Conservation (phyloP, 2,113 vertebrate genomes). For the Ginglymostoma cirratum region DNA sequence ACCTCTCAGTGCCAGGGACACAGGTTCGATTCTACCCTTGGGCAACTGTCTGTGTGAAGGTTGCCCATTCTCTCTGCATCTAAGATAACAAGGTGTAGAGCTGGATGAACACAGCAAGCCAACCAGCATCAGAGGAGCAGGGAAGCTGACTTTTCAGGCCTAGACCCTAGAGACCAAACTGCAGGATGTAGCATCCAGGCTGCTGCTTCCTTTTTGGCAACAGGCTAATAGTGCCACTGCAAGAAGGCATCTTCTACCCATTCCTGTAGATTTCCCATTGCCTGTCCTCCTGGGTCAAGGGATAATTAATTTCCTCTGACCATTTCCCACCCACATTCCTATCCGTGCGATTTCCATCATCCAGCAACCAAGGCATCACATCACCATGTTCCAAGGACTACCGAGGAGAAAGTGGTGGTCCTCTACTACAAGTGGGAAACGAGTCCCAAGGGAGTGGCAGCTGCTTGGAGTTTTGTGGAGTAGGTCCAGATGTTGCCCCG, state of each 20-base stretch:
- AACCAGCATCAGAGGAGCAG: no score
- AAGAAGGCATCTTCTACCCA: neutral
- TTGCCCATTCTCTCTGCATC: no score
- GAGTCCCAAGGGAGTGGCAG: neutral
- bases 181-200: neutral
- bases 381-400: no score
- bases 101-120: no score
- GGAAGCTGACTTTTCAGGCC: no score
- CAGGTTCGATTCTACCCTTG: no score
- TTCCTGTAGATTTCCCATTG: neutral
- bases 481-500: no score
- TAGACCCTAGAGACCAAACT: no score
- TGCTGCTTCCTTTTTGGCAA: neutral
- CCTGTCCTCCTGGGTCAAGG: neutral
- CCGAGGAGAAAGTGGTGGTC: neutral
- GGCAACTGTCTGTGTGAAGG: no score
- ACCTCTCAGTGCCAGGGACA: no score
- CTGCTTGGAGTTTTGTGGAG: neutral
- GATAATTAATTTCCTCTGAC: neutral
- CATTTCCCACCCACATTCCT: neutral
- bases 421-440: neutral
- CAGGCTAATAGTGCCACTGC: no score
- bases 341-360: neutral
- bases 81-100: no score
- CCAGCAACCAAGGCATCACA: neutral